Evolutionary conservation across 2,113 vertebrate genomes (phyloP).

Genomic region (Condylura cristata): DNA sequence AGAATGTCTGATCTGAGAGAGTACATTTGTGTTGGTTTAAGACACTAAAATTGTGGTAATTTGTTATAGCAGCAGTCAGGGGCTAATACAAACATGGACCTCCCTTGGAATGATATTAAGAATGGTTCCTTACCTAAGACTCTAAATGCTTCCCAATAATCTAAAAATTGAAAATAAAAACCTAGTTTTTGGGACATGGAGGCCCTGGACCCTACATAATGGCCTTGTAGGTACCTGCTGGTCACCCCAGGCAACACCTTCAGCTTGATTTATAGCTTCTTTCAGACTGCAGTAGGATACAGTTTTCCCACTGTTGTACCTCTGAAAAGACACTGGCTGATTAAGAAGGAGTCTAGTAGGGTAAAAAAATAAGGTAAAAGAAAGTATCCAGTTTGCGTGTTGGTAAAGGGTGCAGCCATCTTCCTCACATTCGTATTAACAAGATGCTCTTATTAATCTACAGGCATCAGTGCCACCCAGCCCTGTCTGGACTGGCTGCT

Average conservation of each 20-base stretch:
- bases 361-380: conserved; percentile 17
- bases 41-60: neutral
- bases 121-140: neutral
- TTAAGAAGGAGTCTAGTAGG: neutral
- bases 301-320: neutral
- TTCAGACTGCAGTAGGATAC: neutral
- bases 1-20: too few species aligned
- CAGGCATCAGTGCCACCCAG: neutral
- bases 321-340: neutral
- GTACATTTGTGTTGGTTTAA: neutral
- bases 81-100: neutral
- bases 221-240: neutral
- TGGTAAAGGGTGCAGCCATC: neutral
- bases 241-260: neutral
- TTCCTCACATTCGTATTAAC: neutral
- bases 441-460: neutral
- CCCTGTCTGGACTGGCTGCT: neutral
- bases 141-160: neutral
- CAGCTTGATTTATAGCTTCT: neutral
- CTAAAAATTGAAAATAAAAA: neutral
- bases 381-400: neutral
- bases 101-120: neutral
- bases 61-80: neutral
- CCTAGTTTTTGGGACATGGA: neutral
- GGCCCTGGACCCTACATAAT: neutral